These are phyloP conservation scores for Sebastes matsubarae DNA, from an alignment of 2,797 vertebrate genomes.

Conservation along the genomic window DNA sequence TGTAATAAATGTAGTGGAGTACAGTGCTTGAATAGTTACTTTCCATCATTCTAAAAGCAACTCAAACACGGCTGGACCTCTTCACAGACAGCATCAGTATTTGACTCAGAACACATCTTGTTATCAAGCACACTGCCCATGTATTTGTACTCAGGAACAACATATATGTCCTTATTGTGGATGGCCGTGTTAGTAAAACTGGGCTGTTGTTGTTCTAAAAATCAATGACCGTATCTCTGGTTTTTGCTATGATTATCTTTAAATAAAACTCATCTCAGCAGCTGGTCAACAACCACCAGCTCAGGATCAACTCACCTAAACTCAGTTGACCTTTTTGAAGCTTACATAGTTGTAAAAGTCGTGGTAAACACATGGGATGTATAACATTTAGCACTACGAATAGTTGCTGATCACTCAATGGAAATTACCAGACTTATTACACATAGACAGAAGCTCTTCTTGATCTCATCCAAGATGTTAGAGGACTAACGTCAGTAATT, in stretches of 20 bases:
- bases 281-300: neutral
- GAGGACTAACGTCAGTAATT: neutral
- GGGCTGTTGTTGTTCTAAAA: neutral
- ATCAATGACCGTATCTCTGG: neutral
- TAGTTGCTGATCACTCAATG: neutral
- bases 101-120: neutral
- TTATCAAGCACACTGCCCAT: neutral
- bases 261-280: neutral
- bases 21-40: neutral
- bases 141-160: neutral
- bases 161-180: neutral
- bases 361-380: neutral
- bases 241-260: neutral
- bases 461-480: conserved; percentile 20
- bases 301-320: neutral
- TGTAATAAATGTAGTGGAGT: neutral
- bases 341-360: neutral
- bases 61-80: neutral
- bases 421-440: neutral
- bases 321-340: neutral
- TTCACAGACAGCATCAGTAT: neutral
- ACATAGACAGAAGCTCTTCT: neutral
- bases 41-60: neutral
- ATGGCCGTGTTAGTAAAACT: neutral
- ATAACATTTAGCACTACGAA: neutral